Conservation (phyloP, 2,113 vertebrate species). For the Desmodus rotundus region DNA sequence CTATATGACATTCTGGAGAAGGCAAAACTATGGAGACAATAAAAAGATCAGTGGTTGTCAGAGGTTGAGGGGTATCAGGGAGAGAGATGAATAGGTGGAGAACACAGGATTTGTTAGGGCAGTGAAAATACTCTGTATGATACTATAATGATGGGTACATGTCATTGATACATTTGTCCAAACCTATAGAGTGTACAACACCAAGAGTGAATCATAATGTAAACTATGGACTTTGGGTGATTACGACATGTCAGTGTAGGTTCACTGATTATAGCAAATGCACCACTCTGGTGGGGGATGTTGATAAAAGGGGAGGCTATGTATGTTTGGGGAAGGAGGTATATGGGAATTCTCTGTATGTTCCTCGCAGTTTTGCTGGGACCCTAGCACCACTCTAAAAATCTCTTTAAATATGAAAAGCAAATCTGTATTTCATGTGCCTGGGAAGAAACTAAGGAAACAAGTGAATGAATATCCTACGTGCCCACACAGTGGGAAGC, state of each 20-base stretch:
- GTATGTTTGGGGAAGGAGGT: not conserved
- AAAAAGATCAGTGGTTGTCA: not conserved
- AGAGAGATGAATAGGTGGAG: not conserved
- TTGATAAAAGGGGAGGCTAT: not conserved
- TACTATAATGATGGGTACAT: not conserved
- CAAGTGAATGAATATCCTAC: not conserved
- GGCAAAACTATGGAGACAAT: not conserved
- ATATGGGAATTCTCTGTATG: not conserved
- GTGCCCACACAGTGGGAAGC: not conserved
- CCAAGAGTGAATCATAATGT: not conserved
- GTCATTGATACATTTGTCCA: not conserved
- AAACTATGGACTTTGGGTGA: not conserved
- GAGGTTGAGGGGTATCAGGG: not conserved
- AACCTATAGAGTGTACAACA: not conserved
- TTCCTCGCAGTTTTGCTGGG: not conserved
- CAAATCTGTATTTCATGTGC: not conserved
- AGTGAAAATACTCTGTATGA: not conserved
- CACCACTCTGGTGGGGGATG: not conserved
- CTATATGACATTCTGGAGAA: not conserved
- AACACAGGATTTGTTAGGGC: not conserved
- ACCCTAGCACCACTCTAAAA: not conserved
- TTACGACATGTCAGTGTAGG: not conserved
- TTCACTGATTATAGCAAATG: not conserved
- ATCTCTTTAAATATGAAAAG: not conserved
- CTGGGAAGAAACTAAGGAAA: constrained; percentile 21